Evolutionary conservation across 1,140 invertebrate species (phyloP), one percentile per base, ranked within the genome.

Genomic region (Andricus grossulariae): DNA sequence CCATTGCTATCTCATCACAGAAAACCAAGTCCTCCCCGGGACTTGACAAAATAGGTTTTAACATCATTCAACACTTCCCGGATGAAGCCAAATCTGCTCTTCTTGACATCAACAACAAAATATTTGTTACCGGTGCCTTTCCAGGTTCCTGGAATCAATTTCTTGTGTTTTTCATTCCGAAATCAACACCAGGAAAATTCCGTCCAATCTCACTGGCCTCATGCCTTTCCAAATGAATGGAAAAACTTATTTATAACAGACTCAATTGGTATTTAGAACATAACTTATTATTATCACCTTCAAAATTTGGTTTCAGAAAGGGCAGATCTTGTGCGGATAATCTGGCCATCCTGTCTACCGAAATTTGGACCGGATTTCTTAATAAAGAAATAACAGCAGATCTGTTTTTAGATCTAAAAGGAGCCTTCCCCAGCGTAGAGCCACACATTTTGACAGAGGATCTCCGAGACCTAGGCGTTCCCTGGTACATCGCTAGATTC

Each of bases 181-280:
- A 25, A 25, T 25, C 1, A 25, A 25, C 25, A 25, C 19, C 57
- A 8, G 50, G 21, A 3, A 81, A 81, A 55, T 73, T 71, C 15
- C 3, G 25, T 25, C 3, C 3, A 25, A 25, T 25, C 25, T 25
- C 25, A 25, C 25, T 25, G 25, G 25, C 25, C 25, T 25, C 25
- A 25, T 25, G 25, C 25, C 3, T 25, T 25, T 25, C 25, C 1
- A 25, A 25, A 25, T 25, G 1, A 25, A 25, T 25, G 3, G 25
- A 25, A 25, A 25, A 1, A 1, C 25, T 25, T 25, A 25, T 25
- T 25, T 25, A 25, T 25, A 3, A 25, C 25, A 25, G 25, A 2
- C 25, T 25, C 25, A 3, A 25, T 25, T 25, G 1, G 1, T 25
- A 25, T 25, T 25, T 25, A 25, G 50, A 51, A 51, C 50, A 51